Conservation (phyloP, 2,113 vertebrate genomes). For the Ophthalmolycus amberensis region DNA sequence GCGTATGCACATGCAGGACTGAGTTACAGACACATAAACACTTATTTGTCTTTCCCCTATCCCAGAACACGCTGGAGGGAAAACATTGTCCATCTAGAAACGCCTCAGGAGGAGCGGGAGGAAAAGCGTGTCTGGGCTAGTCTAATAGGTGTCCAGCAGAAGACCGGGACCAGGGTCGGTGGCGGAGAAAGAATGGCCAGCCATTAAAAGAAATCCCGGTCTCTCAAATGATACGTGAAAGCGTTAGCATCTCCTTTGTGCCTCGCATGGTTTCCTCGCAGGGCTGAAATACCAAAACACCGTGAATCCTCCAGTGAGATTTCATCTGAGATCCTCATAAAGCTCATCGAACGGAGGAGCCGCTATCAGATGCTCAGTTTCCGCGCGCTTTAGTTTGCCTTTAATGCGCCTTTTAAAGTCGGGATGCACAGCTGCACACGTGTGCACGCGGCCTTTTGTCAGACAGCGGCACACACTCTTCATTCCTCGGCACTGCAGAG, state of each 20-base stretch:
- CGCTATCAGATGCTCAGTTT: not conserved
- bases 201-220: not conserved
- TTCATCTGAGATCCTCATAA: constrained; percentile 3
- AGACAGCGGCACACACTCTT: constrained; percentile 39
- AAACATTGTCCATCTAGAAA: constrained; percentile 16
- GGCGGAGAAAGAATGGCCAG: not conserved
- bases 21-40: not conserved
- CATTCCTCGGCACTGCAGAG: constrained; percentile 54
- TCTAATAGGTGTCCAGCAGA: constrained; percentile 7
- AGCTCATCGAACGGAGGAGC: not conserved
- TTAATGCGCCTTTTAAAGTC: constrained; percentile 27
- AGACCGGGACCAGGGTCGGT: not conserved
- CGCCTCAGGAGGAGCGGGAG: not conserved
- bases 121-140: constrained; percentile 8
- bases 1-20: not conserved
- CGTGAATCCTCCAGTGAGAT: not conserved
- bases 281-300: constrained; percentile 2
- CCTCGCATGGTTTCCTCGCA: not conserved
- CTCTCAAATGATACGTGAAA: constrained; percentile 8
- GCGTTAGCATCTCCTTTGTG: not conserved
- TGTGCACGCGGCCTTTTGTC: constrained; percentile 1
- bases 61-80: constrained; percentile 7
- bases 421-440: constrained; percentile 29
- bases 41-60: not conserved
- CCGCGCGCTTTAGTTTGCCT: not conserved